Evolutionary conservation across 2,113 vertebrate genomes (phyloP).

Genomic region (Melierax canorus): DNA sequence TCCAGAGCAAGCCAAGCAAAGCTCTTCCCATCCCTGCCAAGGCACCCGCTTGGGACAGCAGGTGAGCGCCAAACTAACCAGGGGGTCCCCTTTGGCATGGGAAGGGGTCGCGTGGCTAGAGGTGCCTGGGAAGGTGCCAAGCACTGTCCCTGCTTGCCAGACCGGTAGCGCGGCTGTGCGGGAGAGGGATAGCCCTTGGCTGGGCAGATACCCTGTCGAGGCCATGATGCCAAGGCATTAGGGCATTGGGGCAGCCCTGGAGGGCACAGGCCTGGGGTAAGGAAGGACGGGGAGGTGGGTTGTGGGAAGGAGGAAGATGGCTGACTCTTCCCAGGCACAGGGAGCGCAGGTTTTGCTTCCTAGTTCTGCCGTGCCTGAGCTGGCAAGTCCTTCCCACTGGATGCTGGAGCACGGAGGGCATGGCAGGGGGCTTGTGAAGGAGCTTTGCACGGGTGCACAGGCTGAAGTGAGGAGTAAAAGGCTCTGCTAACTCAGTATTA

Average conservation of each 20-base stretch:
- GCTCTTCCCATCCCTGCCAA: not conserved
- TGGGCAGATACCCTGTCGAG: not conserved
- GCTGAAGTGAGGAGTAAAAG: not conserved
- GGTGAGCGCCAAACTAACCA: not conserved
- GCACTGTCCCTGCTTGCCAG: fast-evolving
- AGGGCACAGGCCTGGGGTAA: not conserved
- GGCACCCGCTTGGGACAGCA: not conserved
- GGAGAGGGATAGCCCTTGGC: not conserved
- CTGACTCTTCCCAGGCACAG: not conserved
- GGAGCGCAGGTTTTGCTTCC: not conserved
- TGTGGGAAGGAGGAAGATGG: not conserved
- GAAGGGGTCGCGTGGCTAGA: fast-evolving
- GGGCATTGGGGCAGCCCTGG: not conserved
- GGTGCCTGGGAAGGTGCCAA: not conserved
- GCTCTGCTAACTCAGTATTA: not conserved
- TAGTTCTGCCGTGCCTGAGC: not conserved
- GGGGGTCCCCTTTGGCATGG: not conserved
- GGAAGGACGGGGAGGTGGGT: not conserved
- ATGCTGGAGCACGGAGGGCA: not conserved
- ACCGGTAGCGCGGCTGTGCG: not conserved
- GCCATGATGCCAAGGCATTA: not conserved
- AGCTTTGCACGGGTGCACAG: not conserved
- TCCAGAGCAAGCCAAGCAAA: fast-evolving
- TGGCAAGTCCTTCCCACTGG: not conserved
- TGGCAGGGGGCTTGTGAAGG: not conserved